phyloP scores from a whole-genome alignment of 2,888 invertebrate genomes.

The Phasia obesa region DNA sequence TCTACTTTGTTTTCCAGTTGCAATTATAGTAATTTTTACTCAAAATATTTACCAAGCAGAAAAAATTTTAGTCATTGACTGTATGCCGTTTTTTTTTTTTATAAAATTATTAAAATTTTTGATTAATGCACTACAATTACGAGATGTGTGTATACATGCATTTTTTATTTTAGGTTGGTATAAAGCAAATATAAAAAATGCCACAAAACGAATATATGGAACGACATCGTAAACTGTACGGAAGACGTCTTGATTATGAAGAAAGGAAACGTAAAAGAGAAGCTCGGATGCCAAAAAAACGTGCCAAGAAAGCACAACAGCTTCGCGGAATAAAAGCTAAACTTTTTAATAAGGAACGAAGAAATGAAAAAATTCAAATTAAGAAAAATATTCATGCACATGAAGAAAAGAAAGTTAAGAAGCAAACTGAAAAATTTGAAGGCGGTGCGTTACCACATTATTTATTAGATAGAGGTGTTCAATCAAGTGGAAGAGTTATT shows the following conservation, averaged over 20 bases:
- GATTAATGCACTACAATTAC: too few relatives aligned
- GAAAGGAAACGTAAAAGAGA: conserved; percentile 97
- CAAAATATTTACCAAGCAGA: too few relatives aligned
- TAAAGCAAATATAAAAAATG: conserved; percentile 84
- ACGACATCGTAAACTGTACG: conserved; percentile 97
- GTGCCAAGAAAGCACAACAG: conserved; percentile 94
- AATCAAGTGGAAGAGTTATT: conserved; percentile 95
- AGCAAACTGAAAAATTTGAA: conserved; percentile 91
- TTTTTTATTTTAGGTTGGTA: too few relatives aligned
- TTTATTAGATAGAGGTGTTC: conserved; percentile 97
- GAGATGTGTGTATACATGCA: too few relatives aligned
- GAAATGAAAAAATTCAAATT: conserved; percentile 99
- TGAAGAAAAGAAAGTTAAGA: conserved; percentile 95
- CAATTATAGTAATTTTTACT: too few relatives aligned
- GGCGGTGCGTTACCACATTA: conserved; percentile 98
- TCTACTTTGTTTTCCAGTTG: too few relatives aligned
- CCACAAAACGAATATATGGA: conserved; percentile 99
- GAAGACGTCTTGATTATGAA: conserved; percentile 98
- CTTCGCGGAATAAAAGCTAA: conserved; percentile 98
- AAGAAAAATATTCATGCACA: conserved; percentile 99
- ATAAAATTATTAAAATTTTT: too few relatives aligned
- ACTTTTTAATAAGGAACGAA: conserved; percentile 96
- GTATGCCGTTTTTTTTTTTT: too few relatives aligned
- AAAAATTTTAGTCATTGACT: too few relatives aligned
- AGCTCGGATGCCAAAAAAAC: conserved; percentile 95